A percentile compares a stretch with the other conserved stretches of the same genome.
phyloP scores from a whole-genome alignment of 2,797 vertebrate genomes.

The Molossus molossus region DNA sequence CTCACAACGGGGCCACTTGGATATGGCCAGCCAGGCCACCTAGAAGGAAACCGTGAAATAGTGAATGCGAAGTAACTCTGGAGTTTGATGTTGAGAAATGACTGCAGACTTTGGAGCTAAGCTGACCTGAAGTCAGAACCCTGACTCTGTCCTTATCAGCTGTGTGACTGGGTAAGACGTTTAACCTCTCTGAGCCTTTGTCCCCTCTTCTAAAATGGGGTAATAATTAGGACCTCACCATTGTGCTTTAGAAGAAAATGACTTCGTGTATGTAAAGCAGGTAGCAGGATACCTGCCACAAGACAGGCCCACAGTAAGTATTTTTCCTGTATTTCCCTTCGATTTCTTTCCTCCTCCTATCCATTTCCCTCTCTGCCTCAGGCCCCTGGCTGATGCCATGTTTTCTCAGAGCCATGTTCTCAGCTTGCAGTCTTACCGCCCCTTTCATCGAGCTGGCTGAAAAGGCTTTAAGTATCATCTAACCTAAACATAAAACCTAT shows the following conservation, averaged over 20 bases:
- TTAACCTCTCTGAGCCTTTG: not conserved
- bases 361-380: not conserved
- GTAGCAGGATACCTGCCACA: not conserved
- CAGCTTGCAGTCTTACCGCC: not conserved
- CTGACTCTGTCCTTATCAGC: not conserved
- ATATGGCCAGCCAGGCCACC: not conserved
- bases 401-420: slow-evolving; percentile 7
- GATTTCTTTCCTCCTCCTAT: not conserved
- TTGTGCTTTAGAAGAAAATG: not conserved
- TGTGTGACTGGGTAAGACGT: not conserved
- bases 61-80: not conserved
- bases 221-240: not conserved
- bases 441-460: not conserved
- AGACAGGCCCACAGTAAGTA: not conserved
- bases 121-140: not conserved
- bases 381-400: no score
- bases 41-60: not conserved
- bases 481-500: not conserved
- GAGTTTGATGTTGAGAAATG: not conserved
- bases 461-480: not conserved
- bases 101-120: not conserved
- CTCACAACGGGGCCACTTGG: not conserved
- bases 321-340: not conserved
- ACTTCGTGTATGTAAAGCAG: not conserved
- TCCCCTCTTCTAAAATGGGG: not conserved